These are phyloP conservation scores for Parotia lawesii DNA, from an alignment of 2,113 vertebrate species.

Conservation along the genomic window DNA sequence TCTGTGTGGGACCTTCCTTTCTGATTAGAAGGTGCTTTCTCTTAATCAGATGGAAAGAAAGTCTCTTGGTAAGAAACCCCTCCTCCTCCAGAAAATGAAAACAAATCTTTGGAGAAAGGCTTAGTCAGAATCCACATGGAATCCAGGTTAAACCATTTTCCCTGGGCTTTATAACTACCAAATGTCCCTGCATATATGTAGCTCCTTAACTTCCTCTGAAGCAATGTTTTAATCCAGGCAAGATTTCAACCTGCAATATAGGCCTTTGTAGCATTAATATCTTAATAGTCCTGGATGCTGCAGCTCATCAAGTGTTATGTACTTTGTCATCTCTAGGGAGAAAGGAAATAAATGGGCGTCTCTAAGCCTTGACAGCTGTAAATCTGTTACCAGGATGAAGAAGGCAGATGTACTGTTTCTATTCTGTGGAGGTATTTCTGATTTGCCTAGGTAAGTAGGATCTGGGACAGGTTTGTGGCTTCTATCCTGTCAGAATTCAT, in stretches of 20 bases:
- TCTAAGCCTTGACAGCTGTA: neutral
- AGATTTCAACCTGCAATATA: conserved; percentile 30
- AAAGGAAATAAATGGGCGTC: conserved; percentile 23
- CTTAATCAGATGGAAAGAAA: conserved; percentile 40
- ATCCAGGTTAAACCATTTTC: conserved; percentile 57
- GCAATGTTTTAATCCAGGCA: conserved; percentile 35
- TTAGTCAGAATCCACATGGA: conserved; percentile 40
- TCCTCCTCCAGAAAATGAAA: conserved; percentile 42
- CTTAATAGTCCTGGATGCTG: conserved; percentile 34
- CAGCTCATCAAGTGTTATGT: conserved; percentile 19
- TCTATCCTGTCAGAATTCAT: neutral
- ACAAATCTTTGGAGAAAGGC: conserved; percentile 53
- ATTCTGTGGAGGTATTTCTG: neutral
- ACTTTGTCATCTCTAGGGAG: conserved; percentile 28
- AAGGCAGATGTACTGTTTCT: neutral
- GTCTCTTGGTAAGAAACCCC: neutral
- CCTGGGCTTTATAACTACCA: neutral
- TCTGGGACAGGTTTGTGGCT: neutral
- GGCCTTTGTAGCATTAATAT: neutral
- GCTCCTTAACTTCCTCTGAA: conserved; percentile 32
- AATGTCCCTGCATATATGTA: neutral
- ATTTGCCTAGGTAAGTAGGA: neutral
- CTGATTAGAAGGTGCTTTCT: conserved; percentile 3
- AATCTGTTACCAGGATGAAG: neutral
- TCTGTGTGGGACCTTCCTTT: conserved; percentile 42